phyloP scores from a whole-genome alignment of 2,797 vertebrate species.

The Eremophila alpestris region DNA sequence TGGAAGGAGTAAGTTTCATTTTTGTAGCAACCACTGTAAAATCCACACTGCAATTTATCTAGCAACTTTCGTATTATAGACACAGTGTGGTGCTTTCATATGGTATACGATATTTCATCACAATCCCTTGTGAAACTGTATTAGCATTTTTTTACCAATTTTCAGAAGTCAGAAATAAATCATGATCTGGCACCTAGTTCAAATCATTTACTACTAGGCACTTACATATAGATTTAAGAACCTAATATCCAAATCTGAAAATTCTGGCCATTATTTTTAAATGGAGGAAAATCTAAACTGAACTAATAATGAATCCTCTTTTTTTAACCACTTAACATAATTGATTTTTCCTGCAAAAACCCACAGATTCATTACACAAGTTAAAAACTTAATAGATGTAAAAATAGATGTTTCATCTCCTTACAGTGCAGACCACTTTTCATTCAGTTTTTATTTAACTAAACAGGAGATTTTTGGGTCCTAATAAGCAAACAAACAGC shows the following conservation, averaged over 20 bases:
- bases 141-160: not conserved
- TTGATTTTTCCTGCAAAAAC: not conserved
- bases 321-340: not conserved
- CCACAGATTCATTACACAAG: not conserved
- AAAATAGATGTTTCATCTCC: not conserved
- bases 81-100: not conserved
- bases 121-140: conserved; percentile 11
- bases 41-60: conserved; percentile 62
- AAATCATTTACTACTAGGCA: not conserved
- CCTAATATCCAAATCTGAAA: not conserved
- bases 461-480: not conserved
- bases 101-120: not conserved
- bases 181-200: not conserved
- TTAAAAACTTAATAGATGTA: not conserved
- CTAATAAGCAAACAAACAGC: not conserved
- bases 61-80: conserved; percentile 57
- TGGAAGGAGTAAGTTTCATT: conserved; percentile 61
- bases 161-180: not conserved
- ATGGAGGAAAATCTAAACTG: not conserved
- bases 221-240: not conserved
- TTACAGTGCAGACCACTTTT: not conserved
- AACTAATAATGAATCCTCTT: not conserved
- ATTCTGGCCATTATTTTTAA: conserved; percentile 2
- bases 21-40: conserved; percentile 68
- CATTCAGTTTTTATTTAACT: not conserved